A percentile compares a stretch with the other conserved stretches of the same genome.
phyloP scores from a whole-genome alignment of 2,888 invertebrate species.

The Caenorhabditis imperialis region DNA sequence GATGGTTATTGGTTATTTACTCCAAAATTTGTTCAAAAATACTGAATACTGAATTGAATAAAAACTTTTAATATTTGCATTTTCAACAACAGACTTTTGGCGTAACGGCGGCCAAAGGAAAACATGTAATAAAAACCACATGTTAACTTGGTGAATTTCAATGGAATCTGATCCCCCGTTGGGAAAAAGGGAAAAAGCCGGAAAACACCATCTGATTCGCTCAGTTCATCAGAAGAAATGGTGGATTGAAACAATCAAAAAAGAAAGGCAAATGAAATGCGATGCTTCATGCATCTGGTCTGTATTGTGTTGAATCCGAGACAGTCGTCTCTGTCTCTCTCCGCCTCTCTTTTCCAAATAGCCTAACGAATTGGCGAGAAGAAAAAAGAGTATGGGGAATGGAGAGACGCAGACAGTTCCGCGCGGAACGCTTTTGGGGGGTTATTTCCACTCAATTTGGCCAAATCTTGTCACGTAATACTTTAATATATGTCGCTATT shows the following conservation, averaged over 20 bases:
- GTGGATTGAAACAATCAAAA: too few species aligned
- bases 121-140: slow-evolving; percentile 30
- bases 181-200: background rate
- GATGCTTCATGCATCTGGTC: slow-evolving; percentile 29
- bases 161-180: slow-evolving; percentile 1
- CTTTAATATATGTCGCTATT: too few species aligned
- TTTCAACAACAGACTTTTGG: too few species aligned
- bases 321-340: slow-evolving; percentile 7
- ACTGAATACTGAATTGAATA: too few species aligned
- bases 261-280: slow-evolving; percentile 38
- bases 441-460: too few species aligned
- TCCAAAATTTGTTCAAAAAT: too few species aligned
- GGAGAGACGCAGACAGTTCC: slow-evolving; percentile 10
- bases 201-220: background rate
- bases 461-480: too few species aligned
- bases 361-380: background rate
- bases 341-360: background rate
- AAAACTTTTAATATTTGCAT: too few species aligned
- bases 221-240: slow-evolving; percentile 16
- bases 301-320: background rate
- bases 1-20: too few species aligned
- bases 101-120: background rate
- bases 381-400: too few species aligned
- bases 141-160: slow-evolving; percentile 19
- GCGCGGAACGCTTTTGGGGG: too few species aligned